Percentiles rank a stretch among this genome's conserved stretches.
Evolutionary conservation across 2,888 invertebrate species (phyloP).

Genomic region (Hoplodrina ambigua): DNA sequence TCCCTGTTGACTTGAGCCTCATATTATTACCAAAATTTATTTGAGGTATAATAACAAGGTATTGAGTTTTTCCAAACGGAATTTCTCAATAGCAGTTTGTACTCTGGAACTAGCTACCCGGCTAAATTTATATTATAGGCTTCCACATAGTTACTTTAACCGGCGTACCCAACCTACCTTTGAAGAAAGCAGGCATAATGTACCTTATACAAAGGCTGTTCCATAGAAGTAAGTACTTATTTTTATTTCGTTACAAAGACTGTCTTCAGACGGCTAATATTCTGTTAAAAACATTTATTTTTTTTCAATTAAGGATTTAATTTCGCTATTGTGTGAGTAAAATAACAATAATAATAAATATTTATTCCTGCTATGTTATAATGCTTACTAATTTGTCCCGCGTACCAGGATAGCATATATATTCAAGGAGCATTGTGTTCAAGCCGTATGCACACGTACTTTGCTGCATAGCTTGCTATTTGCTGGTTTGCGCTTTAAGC

Average conservation of each 20-base stretch:
- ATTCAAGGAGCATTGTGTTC: constrained; percentile 60
- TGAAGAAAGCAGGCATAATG: too few relatives aligned
- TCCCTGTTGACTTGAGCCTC: constrained; percentile 40
- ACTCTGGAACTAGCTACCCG: not conserved
- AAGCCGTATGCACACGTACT: constrained; percentile 55
- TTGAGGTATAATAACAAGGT: not conserved
- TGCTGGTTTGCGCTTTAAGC: constrained; percentile 37
- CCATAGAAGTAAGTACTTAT: too few relatives aligned
- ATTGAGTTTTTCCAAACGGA: not conserved
- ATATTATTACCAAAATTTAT: constrained; percentile 32
- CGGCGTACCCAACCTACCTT: too few relatives aligned
- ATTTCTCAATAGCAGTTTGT: not conserved
- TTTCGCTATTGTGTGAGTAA: too few relatives aligned
- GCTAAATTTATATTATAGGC: not conserved
- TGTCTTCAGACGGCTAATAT: too few relatives aligned
- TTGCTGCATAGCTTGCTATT: constrained; percentile 48
- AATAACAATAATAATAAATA: too few relatives aligned
- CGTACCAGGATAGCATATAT: constrained; percentile 53
- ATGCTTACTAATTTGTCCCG: constrained; percentile 39
- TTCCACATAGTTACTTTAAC: not conserved
- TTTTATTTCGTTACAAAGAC: too few relatives aligned
- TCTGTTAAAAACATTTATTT: too few relatives aligned
- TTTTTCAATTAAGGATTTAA: too few relatives aligned
- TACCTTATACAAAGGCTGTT: not conserved
- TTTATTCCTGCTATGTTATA: too few relatives aligned